These are phyloP conservation scores for Epinotia ramella DNA, from an alignment of 2,888 invertebrate genomes.

Conservation along the genomic window DNA sequence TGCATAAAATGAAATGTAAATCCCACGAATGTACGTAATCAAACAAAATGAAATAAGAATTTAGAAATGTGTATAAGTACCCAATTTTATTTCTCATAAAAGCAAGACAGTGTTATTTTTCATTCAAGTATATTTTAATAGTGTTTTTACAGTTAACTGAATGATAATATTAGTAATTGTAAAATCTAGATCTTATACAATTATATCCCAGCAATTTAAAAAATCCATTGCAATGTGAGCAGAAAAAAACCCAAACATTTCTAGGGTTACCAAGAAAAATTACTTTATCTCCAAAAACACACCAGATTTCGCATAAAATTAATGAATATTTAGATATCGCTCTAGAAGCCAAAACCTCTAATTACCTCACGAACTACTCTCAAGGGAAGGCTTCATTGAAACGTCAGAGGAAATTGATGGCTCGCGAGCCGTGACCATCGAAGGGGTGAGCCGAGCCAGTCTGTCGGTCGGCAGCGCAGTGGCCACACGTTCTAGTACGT, in stretches of 20 bases:
- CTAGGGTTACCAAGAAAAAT: not conserved
- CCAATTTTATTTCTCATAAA: no score
- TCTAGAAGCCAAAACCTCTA: constrained; percentile 46
- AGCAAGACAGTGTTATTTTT: no score
- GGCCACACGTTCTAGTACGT: constrained; percentile 77
- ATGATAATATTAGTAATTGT: not conserved
- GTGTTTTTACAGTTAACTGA: not conserved
- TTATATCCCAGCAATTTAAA: no score
- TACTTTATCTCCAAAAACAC: not conserved
- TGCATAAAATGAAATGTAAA: not conserved
- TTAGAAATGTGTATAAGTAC: no score
- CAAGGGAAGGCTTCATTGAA: constrained; percentile 79
- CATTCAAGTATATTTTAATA: no score
- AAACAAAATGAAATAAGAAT: not conserved
- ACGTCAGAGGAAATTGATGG: constrained; percentile 83
- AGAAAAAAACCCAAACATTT: not conserved
- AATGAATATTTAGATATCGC: not conserved
- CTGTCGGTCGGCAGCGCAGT: constrained; percentile 77
- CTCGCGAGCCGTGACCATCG: constrained; percentile 79
- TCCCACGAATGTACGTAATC: not conserved
- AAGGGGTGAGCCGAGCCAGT: constrained; percentile 78
- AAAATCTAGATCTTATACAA: no score
- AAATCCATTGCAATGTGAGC: not conserved
- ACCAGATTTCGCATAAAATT: not conserved
- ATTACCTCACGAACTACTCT: constrained; percentile 69